A percentile compares a stretch with the other conserved stretches of the same genome.
Evolutionary conservation across 2,113 vertebrate species (phyloP).

Genomic region (Nycticorax nycticorax): DNA sequence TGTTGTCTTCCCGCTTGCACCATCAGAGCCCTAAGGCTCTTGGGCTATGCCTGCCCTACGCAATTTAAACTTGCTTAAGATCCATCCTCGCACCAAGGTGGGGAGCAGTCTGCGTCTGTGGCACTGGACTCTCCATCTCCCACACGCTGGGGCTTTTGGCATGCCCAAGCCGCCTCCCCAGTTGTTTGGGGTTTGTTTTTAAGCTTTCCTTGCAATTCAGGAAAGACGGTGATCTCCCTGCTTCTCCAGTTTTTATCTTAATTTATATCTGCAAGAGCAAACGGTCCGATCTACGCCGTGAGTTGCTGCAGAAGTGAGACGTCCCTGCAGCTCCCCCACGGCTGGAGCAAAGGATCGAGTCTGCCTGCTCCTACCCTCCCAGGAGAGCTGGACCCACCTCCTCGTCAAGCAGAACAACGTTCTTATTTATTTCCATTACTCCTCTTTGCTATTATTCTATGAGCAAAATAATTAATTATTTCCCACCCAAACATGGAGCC

Average conservation of each 20-base stretch:
- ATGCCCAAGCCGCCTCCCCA: not conserved
- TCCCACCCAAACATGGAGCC: not conserved
- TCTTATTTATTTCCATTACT: not conserved
- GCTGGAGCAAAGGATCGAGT: not conserved
- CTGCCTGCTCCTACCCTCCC: not conserved
- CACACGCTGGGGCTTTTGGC: not conserved
- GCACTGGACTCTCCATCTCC: no score
- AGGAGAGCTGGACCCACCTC: not conserved
- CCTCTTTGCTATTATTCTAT: not conserved
- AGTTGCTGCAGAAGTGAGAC: not conserved
- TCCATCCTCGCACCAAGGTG: not conserved
- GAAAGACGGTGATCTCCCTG: fast-evolving
- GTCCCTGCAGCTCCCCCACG: not conserved
- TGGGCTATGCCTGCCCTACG: no score
- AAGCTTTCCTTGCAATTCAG: not conserved
- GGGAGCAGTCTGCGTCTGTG: not conserved
- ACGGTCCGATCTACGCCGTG: fast-evolving
- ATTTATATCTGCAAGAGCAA: not conserved
- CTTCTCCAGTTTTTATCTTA: not conserved
- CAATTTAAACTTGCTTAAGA: not conserved
- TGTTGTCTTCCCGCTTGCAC: not conserved
- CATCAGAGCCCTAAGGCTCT: not conserved
- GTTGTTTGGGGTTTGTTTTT: not conserved
- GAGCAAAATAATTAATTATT: not conserved
- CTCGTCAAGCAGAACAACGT: not conserved